Evolutionary conservation across 2,113 vertebrate genomes (phyloP).

Genomic region (Oncorhynchus masou): DNA sequence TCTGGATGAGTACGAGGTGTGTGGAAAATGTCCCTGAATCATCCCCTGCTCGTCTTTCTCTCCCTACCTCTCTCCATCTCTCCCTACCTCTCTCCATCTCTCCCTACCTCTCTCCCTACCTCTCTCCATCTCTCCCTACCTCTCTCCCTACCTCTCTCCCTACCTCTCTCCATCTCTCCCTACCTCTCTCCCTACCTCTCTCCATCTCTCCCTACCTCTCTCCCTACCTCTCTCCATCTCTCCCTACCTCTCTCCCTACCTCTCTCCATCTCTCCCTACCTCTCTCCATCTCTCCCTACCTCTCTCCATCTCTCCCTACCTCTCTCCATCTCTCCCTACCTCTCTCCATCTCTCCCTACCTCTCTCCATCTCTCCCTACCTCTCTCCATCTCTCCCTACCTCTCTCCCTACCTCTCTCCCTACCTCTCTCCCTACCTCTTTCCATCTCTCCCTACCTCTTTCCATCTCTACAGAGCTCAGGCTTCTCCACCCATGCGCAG

Average conservation of each 20-base stretch:
- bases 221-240: background rate
- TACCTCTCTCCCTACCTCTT: background rate
- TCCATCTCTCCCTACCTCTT: background rate
- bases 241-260: background rate
- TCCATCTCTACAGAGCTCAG: constrained; percentile 84
- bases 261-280: background rate
- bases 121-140: background rate
- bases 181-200: background rate
- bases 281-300: background rate
- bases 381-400: background rate
- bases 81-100: no score
- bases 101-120: background rate
- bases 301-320: background rate
- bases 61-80: background rate
- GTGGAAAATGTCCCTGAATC: background rate
- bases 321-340: background rate
- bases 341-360: background rate
- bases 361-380: background rate
- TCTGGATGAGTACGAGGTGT: background rate
- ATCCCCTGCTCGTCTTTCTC: background rate
- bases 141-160: background rate
- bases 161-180: background rate
- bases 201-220: constrained; percentile 12
- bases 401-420: background rate
- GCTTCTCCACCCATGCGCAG: constrained; percentile 94